Percentiles rank a stretch among this genome's conserved stretches.
Evolutionary conservation across 1,140 invertebrate genomes (phyloP).

Genomic region (Drosophila pectinifera): DNA sequence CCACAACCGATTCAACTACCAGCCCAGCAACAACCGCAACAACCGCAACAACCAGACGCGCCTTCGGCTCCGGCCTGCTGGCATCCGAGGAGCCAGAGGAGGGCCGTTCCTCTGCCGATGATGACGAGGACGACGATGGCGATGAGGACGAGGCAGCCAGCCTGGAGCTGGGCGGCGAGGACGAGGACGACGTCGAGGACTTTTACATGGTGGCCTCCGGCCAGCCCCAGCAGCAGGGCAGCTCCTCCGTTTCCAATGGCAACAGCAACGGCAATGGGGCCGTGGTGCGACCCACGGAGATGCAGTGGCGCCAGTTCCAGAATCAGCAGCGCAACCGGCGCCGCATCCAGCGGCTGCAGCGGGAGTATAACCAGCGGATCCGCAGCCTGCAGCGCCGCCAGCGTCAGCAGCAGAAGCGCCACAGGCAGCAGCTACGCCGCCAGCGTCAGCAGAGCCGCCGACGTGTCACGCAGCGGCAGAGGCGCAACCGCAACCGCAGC

Average conservation of each 20-base stretch:
- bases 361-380: slow-evolving; percentile 61
- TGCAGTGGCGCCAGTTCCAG: slow-evolving; percentile 69
- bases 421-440: slow-evolving; percentile 34
- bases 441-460: slow-evolving; percentile 42
- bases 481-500: slow-evolving; percentile 56
- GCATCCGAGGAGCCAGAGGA: slow-evolving; percentile 2
- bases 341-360: slow-evolving; percentile 63
- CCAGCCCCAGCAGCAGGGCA: not conserved
- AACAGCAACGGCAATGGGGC: not conserved
- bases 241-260: not conserved
- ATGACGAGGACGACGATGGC: slow-evolving; percentile 24
- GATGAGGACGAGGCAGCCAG: slow-evolving; percentile 23
- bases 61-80: not conserved
- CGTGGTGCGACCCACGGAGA: slow-evolving; percentile 44
- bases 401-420: slow-evolving; percentile 47
- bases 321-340: slow-evolving; percentile 63
- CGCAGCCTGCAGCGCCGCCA: slow-evolving; percentile 56
- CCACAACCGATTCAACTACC: not conserved
- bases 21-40: not conserved
- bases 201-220: slow-evolving; percentile 43
- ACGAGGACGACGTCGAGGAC: slow-evolving; percentile 36
- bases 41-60: not conserved
- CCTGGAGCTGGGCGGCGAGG: slow-evolving; percentile 14
- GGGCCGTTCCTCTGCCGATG: slow-evolving; percentile 14
- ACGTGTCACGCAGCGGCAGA: slow-evolving; percentile 32